Conservation (phyloP, 2,888 invertebrate species). For the Campopleginae sp. region DNA sequence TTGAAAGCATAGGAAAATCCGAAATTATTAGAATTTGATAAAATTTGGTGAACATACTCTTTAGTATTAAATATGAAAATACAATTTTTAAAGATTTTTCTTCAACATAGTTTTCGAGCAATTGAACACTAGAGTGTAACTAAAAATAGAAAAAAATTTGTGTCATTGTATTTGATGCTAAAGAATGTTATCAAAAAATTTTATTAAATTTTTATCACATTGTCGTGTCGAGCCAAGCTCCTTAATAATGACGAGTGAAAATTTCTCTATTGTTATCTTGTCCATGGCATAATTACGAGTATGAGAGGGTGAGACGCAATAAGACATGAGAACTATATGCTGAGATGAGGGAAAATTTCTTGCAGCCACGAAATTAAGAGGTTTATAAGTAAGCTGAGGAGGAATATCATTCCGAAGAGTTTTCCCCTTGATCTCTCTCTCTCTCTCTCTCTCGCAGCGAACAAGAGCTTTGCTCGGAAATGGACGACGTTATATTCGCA, state of each 20-base stretch:
- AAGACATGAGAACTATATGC: not conserved
- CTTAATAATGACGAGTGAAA: not conserved
- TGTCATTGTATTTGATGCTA: no score
- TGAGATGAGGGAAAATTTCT: conserved; percentile 21
- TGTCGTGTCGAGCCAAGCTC: no score
- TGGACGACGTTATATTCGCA: conserved; percentile 37
- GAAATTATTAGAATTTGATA: no score
- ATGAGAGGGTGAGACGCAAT: not conserved
- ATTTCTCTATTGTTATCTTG: not conserved
- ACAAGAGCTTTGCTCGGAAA: conserved; percentile 40
- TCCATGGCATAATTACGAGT: not conserved
- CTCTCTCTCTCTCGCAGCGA: not conserved
- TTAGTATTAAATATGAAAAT: no score
- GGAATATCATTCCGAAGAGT: conserved; percentile 27
- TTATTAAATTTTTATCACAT: no score
- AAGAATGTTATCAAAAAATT: no score
- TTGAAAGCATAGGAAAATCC: no score
- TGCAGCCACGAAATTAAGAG: conserved; percentile 47
- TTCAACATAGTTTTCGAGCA: no score
- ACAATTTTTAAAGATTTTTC: no score
- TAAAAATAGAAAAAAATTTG: no score
- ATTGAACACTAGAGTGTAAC: no score
- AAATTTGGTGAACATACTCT: no score
- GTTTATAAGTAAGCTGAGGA: conserved; percentile 17
- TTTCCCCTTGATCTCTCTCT: not conserved